phyloP scores from a whole-genome alignment of 2,113 vertebrate genomes.

The Tursiops truncatus region DNA sequence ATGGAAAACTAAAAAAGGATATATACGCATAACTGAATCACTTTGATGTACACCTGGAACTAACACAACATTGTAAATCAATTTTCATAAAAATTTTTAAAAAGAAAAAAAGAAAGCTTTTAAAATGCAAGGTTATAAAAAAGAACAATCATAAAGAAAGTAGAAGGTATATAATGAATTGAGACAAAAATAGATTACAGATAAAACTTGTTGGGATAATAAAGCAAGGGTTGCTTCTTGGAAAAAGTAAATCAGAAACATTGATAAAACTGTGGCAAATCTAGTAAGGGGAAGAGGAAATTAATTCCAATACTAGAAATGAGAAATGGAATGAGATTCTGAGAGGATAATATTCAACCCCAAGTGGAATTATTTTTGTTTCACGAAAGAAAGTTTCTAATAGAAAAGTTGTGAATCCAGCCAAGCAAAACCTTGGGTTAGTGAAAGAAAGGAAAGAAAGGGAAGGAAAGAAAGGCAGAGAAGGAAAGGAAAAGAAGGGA shows the following conservation, averaged over 20 bases:
- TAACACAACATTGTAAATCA: background rate
- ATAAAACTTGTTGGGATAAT: background rate
- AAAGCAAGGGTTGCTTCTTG: background rate
- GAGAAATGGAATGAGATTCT: background rate
- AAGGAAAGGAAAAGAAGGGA: background rate
- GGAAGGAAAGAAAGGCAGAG: background rate
- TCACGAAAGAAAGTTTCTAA: background rate
- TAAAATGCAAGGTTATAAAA: background rate
- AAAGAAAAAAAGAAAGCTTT: background rate
- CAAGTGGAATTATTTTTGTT: background rate
- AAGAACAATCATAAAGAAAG: background rate
- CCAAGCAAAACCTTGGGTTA: background rate
- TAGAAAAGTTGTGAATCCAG: background rate
- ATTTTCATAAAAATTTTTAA: background rate
- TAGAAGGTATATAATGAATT: background rate
- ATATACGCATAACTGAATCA: background rate
- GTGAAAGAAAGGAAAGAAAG: background rate
- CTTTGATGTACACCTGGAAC: background rate
- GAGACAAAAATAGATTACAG: background rate
- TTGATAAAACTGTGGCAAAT: background rate
- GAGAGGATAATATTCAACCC: background rate
- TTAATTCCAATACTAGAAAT: background rate
- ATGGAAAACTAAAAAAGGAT: background rate
- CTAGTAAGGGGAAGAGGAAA: background rate
- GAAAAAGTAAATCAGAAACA: background rate